Base-by-base conservation (phyloP, 2,888 invertebrate species). In the Dorcus hopei region DNA sequence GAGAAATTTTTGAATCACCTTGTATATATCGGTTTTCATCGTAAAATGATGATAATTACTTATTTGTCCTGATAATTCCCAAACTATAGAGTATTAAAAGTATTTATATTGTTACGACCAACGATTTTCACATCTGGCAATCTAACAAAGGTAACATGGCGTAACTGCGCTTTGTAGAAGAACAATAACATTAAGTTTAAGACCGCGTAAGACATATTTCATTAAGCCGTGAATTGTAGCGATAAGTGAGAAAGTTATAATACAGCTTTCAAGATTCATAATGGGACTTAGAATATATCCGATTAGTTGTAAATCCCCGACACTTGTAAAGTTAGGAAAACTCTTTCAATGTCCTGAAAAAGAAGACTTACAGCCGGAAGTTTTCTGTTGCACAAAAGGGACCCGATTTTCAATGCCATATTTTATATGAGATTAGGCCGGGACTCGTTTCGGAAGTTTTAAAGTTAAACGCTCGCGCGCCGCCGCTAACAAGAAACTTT, bases 391-490 rank as follows among this genome's bases (percentile, higher is more conserved):
- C 48, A 62, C 57, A 62, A 62, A 62, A 51, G 61, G 52, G 48
- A 50, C 51, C 54, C 59, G 51, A 57, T 59, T 56, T 62, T 59
- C 62, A 58, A 55, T 54, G 59, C 59, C 57, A 62, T 62, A 62
- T 62, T 62, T 62, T 59, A 62, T 59, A 53, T 51, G 55, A 59
- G 59, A 59, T 59, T 59, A 55, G 55, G 45, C 45, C 45, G 23
- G 45, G 45, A 45, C 16, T 45, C 45, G 45, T 45, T 45, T 19
- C 26, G 23, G 45, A 45, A 45, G 45, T 45, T 45, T 45, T 45
- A 45, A 45, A 45, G 45, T 45, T 45, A 45, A 45, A 45, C 23
- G 14, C 45, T 3, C 26, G 26, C 11, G 45, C 14, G 14, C 14
- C 14, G 14, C 16, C 43, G 14, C 43, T 43, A 43, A 43, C 45